Conservation (phyloP, 2,113 vertebrate genomes). For the Excalfactoria chinensis region DNA sequence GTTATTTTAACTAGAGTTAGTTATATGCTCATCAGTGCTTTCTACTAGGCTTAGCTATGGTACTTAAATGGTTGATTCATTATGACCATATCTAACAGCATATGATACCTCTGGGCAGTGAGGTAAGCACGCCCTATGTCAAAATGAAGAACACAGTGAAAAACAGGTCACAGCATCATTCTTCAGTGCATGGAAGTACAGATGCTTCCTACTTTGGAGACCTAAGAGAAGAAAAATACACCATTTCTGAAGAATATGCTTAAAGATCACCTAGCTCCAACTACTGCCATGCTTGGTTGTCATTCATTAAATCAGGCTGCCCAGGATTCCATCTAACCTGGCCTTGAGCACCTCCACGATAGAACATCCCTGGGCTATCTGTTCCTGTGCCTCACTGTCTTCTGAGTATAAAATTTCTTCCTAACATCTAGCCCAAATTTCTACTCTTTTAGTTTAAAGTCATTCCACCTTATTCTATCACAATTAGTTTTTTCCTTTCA, state of each 20-base stretch:
- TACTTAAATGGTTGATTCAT: neutral
- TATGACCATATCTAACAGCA: neutral
- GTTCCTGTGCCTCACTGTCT: too few species aligned
- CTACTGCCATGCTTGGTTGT: too few species aligned
- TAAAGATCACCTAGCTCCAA: neutral
- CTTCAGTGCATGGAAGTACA: fast-evolving
- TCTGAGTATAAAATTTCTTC: too few species aligned
- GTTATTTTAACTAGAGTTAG: neutral
- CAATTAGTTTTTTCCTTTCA: too few species aligned
- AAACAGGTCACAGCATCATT: neutral
- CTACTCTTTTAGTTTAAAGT: too few species aligned
- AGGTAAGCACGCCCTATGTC: neutral
- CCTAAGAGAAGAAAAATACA: neutral
- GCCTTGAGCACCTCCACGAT: too few species aligned
- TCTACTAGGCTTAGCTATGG: neutral
- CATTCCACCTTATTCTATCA: too few species aligned
- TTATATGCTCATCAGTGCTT: neutral
- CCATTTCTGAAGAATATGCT: neutral
- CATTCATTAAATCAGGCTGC: too few species aligned
- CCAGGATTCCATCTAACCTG: too few species aligned
- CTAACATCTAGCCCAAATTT: too few species aligned
- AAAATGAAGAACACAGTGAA: neutral
- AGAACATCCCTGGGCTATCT: too few species aligned
- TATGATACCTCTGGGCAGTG: neutral
- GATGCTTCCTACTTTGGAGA: neutral